Conservation (phyloP, 2,888 invertebrate genomes). For the Ennomos fuscantarius region DNA sequence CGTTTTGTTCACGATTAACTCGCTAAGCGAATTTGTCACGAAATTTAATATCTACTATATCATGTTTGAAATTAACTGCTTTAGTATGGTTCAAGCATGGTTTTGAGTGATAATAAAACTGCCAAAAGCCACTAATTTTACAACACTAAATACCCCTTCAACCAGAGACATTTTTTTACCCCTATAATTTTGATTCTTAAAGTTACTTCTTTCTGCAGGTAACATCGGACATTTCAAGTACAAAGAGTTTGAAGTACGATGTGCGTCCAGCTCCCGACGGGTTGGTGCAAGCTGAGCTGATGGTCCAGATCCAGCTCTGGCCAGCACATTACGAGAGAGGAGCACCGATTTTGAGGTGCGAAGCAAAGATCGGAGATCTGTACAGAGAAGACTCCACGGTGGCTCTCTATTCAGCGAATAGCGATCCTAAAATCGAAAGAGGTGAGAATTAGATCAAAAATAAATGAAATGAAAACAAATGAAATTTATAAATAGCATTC, state of each 20-base stretch:
- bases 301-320: slow-evolving; percentile 85
- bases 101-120: too few species aligned
- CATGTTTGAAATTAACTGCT: too few species aligned
- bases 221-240: slow-evolving; percentile 61
- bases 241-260: slow-evolving; percentile 54
- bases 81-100: too few species aligned
- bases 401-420: slow-evolving; percentile 86
- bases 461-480: too few species aligned
- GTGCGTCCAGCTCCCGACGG: slow-evolving; percentile 77
- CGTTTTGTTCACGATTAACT: too few species aligned
- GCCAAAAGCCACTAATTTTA: too few species aligned
- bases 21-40: too few species aligned
- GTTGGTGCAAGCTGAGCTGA: slow-evolving; percentile 85
- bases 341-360: slow-evolving; percentile 87
- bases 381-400: slow-evolving; percentile 86
- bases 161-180: too few species aligned
- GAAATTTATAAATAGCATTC: too few species aligned
- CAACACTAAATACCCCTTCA: too few species aligned
- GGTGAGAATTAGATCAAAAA: slow-evolving; percentile 84
- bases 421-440: slow-evolving; percentile 90
- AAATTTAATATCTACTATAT: too few species aligned
- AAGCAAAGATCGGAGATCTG: slow-evolving; percentile 86
- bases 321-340: slow-evolving; percentile 87
- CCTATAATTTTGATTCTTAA: neutral
- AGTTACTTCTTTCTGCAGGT: slow-evolving; percentile 56